Evolutionary conservation across 2,888 invertebrate species (phyloP).

Genomic region (Xanthia togata): DNA sequence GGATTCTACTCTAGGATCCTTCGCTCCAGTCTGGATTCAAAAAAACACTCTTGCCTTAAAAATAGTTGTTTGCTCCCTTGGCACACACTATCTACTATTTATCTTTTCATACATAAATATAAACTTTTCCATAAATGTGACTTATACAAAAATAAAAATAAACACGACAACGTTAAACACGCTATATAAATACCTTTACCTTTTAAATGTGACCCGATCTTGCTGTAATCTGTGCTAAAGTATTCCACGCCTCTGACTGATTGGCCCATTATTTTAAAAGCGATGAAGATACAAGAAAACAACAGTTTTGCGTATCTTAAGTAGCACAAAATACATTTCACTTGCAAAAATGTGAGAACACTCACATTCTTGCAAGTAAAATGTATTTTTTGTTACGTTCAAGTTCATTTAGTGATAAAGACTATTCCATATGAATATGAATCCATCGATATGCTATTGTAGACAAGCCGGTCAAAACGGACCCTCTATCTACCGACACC

Average conservation of each 20-base stretch:
- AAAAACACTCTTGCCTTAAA: no score
- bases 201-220: not conserved
- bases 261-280: constrained; percentile 40
- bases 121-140: not conserved
- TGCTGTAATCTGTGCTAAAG: constrained; percentile 20
- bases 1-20: no score
- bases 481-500: not conserved
- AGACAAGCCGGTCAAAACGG: not conserved
- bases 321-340: no score
- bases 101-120: not conserved
- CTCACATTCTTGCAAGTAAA: not conserved
- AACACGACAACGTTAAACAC: not conserved
- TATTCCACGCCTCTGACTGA: constrained; percentile 43
- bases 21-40: no score
- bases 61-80: no score
- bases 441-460: not conserved
- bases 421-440: not conserved
- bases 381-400: not conserved
- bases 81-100: no score
- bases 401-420: not conserved
- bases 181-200: not conserved
- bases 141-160: not conserved
- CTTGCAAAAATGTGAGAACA: no score
- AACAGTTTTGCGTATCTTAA: no score
- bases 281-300: constrained; percentile 46